These are phyloP conservation scores for Tadarida brasiliensis DNA, from an alignment of 2,797 vertebrate genomes.

Conservation along the genomic window DNA sequence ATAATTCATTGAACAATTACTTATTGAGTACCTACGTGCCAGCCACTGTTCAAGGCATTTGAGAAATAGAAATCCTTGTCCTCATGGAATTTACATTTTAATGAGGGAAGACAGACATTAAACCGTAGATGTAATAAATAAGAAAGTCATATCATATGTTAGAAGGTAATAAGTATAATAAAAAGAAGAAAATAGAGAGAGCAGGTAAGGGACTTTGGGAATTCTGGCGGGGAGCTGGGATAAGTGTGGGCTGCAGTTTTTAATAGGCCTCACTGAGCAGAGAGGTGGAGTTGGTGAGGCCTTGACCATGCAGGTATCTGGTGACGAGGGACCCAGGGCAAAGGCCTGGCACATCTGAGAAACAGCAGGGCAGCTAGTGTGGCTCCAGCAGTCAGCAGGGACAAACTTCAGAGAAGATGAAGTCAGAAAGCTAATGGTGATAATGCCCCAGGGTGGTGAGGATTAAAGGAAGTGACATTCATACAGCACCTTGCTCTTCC, in stretches of 20 bases:
- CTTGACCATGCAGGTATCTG: background rate
- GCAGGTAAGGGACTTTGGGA: background rate
- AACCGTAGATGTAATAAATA: background rate
- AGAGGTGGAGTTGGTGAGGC: background rate
- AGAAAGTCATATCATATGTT: constrained; percentile 46
- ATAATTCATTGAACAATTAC: background rate
- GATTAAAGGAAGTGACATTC: background rate
- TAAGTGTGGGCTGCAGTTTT: background rate
- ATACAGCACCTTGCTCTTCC: background rate
- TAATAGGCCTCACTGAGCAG: background rate
- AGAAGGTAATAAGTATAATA: background rate
- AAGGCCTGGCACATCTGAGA: background rate
- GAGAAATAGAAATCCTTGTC: constrained; percentile 25
- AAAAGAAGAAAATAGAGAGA: constrained; percentile 15
- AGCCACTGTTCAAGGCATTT: background rate
- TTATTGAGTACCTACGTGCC: background rate
- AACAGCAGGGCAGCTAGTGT: background rate
- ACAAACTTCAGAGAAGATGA: background rate
- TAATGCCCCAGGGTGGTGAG: background rate
- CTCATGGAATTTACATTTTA: constrained; percentile 53
- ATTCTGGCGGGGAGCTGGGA: constrained; percentile 6
- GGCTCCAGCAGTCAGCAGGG: background rate
- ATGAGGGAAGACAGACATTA: background rate
- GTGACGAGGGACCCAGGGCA: background rate
- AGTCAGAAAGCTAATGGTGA: background rate